phyloP scores from a whole-genome alignment of 2,113 vertebrate genomes.

The Sylvietta virens region DNA sequence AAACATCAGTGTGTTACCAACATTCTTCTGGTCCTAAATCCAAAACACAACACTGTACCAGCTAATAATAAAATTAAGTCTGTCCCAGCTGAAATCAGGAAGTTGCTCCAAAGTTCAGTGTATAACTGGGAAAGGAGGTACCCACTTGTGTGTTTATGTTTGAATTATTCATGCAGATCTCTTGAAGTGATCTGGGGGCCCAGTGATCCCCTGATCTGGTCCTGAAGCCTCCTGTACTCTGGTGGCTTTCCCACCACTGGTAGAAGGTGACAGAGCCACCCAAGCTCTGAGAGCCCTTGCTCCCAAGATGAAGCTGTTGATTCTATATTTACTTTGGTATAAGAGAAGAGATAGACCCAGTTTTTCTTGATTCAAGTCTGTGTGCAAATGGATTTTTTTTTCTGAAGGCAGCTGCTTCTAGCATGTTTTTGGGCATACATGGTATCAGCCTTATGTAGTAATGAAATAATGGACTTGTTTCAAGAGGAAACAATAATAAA shows the following conservation, averaged over 20 bases:
- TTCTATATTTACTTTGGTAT: not conserved
- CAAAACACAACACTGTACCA: not conserved
- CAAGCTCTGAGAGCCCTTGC: fast-evolving
- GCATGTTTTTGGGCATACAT: not conserved
- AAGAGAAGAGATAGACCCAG: not conserved
- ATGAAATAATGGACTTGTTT: not conserved
- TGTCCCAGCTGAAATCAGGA: not conserved
- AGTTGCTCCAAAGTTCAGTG: not conserved
- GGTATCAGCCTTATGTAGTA: not conserved
- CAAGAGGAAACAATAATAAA: not conserved
- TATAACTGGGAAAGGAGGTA: not conserved
- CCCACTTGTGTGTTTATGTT: not conserved
- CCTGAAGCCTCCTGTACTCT: not conserved
- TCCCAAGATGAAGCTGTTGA: not conserved
- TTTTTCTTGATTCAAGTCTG: not conserved
- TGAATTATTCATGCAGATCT: not conserved
- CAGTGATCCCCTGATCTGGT: no score
- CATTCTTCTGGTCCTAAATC: not conserved
- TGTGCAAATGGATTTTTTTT: not conserved
- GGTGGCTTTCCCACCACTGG: not conserved
- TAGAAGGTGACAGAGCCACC: not conserved
- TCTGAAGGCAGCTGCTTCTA: not conserved
- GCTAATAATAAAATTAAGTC: not conserved
- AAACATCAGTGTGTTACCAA: not conserved
- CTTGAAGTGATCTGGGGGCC: not conserved